phyloP scores from a whole-genome alignment of 2,113 vertebrate genomes.

The Barbus barbus region DNA sequence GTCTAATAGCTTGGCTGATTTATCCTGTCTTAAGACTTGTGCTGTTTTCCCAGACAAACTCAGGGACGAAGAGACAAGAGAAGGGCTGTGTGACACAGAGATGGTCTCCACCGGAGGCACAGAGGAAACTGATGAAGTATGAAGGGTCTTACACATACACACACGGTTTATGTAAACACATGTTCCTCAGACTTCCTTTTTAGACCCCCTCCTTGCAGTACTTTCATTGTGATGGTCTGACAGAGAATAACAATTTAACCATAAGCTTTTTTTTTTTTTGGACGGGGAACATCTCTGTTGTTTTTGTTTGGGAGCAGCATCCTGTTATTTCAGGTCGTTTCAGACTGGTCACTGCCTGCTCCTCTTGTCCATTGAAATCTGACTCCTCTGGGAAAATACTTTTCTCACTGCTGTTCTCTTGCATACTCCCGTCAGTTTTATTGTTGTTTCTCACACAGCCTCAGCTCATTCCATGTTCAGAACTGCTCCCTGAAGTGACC shows the following conservation, averaged over 20 bases:
- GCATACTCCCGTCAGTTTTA: neutral
- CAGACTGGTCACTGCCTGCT: neutral
- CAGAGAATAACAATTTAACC: conserved; percentile 10
- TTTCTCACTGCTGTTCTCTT: conserved; percentile 14
- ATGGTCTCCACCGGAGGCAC: conserved; percentile 67
- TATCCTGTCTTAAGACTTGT: neutral
- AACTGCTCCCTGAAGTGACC: conserved; percentile 60
- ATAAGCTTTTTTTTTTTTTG: neutral
- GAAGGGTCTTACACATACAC: conserved; percentile 55
- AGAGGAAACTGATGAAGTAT: conserved; percentile 74
- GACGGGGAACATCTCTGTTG: neutral
- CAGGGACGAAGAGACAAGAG: conserved; percentile 81
- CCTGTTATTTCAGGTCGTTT: neutral
- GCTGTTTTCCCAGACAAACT: conserved; percentile 63
- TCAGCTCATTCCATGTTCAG: conserved; percentile 72
- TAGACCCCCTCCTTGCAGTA: conserved; percentile 16
- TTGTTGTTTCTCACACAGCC: conserved; percentile 19
- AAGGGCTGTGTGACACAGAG: conserved; percentile 75
- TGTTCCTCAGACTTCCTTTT: too few relatives aligned
- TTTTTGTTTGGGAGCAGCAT: conserved; percentile 24
- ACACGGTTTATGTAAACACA: conserved; percentile 27
- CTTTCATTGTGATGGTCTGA: conserved; percentile 26
- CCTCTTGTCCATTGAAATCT: neutral
- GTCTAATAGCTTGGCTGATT: neutral
- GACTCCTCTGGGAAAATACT: conserved; percentile 7